phyloP scores from a whole-genome alignment of 1,140 invertebrate species.

The Drosophila lini region DNA sequence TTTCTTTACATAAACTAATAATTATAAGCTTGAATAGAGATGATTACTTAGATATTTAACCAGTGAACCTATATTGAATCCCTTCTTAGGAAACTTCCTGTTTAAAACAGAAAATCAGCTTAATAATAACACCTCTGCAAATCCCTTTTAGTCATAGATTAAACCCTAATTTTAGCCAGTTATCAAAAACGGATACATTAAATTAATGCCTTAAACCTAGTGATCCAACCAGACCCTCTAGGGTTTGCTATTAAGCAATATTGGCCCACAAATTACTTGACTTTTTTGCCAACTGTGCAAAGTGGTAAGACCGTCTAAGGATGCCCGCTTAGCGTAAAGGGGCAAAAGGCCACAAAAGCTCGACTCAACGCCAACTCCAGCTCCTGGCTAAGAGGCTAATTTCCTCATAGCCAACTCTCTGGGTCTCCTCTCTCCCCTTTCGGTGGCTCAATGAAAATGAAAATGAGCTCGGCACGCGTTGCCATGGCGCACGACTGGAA shows the following conservation, averaged over 20 bases:
- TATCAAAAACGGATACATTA: conserved; percentile 1
- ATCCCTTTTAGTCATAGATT: background rate
- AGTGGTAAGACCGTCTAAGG: conserved; percentile 1
- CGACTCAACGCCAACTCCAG: conserved; percentile 4
- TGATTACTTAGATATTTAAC: background rate
- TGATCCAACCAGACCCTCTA: background rate
- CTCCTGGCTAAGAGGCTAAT: conserved; percentile 43
- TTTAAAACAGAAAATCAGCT: background rate
- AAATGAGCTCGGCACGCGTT: conserved; percentile 80
- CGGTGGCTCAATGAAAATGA: conserved; percentile 69
- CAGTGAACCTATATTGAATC: background rate
- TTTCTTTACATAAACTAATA: background rate
- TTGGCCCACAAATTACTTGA: background rate
- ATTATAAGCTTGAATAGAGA: background rate
- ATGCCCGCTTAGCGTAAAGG: background rate
- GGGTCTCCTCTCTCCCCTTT: background rate
- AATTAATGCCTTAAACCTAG: conserved; percentile 10
- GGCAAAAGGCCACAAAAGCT: conserved; percentile 31
- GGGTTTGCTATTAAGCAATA: conserved; percentile 11
- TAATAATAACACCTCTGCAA: conserved; percentile 1
- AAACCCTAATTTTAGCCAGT: background rate
- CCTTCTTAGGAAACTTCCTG: too few relatives aligned
- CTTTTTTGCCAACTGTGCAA: conserved; percentile 11
- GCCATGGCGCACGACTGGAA: conserved; percentile 74
- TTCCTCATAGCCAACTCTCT: conserved; percentile 28